A percentile compares a stretch with the other conserved stretches of the same genome.
phyloP scores from a whole-genome alignment of 2,888 invertebrate genomes.

The Hypomecis punctinalis region DNA sequence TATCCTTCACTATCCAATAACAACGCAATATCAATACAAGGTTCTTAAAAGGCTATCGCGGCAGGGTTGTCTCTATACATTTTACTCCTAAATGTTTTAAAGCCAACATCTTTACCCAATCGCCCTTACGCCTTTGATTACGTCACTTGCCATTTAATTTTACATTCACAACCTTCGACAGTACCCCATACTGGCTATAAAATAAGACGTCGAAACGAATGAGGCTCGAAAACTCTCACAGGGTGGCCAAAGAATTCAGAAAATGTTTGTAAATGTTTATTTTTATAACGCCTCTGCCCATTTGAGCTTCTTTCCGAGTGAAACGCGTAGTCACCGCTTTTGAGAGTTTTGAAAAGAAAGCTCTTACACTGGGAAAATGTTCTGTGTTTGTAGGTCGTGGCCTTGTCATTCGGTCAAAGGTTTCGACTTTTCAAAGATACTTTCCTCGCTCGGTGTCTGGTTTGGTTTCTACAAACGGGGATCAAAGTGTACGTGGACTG shows the following conservation, averaged over 20 bases:
- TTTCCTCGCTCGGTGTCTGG: slow-evolving; percentile 17
- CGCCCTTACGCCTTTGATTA: too few relatives aligned
- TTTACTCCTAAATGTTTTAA: too few relatives aligned
- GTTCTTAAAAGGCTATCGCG: too few relatives aligned
- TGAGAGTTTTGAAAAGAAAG: slow-evolving; percentile 66
- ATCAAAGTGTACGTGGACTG: slow-evolving; percentile 13
- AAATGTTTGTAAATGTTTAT: slow-evolving; percentile 61
- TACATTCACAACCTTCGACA: too few relatives aligned
- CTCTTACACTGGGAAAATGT: slow-evolving; percentile 57
- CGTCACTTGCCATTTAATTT: too few relatives aligned
- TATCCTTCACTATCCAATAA: too few relatives aligned
- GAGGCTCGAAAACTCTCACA: slow-evolving; percentile 23
- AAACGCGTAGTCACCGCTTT: slow-evolving; percentile 68
- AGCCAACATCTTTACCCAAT: too few relatives aligned
- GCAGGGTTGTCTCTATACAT: too few relatives aligned
- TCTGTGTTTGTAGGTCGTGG: slow-evolving; percentile 60
- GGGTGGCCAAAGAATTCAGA: slow-evolving; percentile 47
- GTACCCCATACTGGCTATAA: slow-evolving; percentile 7
- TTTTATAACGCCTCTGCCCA: slow-evolving; percentile 51
- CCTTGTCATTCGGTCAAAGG: slow-evolving; percentile 60
- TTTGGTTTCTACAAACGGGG: slow-evolving; percentile 17
- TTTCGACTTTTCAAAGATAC: slow-evolving; percentile 40
- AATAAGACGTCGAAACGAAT: slow-evolving; percentile 32
- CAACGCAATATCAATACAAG: too few relatives aligned
- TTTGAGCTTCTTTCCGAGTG: slow-evolving; percentile 51